Base-by-base conservation (phyloP, 2,797 vertebrate genomes). In the Linurgus olivaceus region DNA sequence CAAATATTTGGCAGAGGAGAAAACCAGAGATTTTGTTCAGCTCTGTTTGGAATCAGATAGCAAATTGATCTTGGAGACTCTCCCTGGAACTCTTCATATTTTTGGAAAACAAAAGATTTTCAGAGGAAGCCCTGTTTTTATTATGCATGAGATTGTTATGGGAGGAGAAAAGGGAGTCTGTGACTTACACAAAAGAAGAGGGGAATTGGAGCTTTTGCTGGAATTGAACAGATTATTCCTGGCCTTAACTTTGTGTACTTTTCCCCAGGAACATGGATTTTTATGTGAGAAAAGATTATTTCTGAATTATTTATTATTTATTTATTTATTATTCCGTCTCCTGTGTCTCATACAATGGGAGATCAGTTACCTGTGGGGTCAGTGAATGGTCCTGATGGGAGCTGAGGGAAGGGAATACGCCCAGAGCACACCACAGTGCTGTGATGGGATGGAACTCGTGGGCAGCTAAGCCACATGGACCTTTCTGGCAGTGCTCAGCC, bases 1-100 rank as follows among this genome's bases (percentile, higher is more conserved):
- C 97, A 97, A 97, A 97, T 96, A 97, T 95, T 97, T 97, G 97
- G 97, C 97, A 97, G 92, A 95, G 91, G 95, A 88, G 94, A 96
- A 97, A 96, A 90, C 87, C 93, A 94, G 94, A 97, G 90, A 96
- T 96, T 96, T 95, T 97, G 77, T 84, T 95, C 93, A 95, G 88
- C 88, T 97, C 94, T 95, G 86, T 93, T 96, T 92, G 94, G 96
- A 96, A 95, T 96, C 96, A 96, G 96, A 94, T 95, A 96, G 94
- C 96, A 96, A 96, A 97, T 94, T 93, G 96, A 96, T 95, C 82
- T 96, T 95, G 95, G 94, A 97, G 80, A 35, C 85, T 90, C 67
- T 97, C 93, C 94, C 96, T 97, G 94, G 94, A 96, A 95, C 86
- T 77, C 94, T 96, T 96, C 93, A 66, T 91, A 93, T 93, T 96